phyloP scores from a whole-genome alignment of 2,888 invertebrate genomes.

The Lycaena phlaeas region DNA sequence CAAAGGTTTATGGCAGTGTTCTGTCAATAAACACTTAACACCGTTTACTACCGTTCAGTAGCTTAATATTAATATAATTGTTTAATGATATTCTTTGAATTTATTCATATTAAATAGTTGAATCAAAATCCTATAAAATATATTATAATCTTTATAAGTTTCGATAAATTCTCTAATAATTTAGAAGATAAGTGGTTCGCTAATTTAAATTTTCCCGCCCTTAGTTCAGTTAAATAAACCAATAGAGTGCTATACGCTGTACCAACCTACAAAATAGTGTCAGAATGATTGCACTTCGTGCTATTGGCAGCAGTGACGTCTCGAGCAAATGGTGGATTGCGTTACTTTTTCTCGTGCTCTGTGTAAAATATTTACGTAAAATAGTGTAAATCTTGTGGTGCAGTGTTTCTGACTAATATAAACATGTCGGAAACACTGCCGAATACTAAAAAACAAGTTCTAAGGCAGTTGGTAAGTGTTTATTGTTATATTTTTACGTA shows the following conservation, averaged over 20 bases:
- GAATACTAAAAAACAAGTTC: conserved; percentile 71
- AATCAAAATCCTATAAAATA: too few relatives aligned
- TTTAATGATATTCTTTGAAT: too few relatives aligned
- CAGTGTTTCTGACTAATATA: conserved; percentile 68
- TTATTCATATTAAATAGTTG: too few relatives aligned
- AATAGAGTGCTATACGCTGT: conserved; percentile 38
- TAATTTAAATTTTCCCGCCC: conserved; percentile 49
- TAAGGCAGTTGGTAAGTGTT: conserved; percentile 77
- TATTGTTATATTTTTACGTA: conserved; percentile 66
- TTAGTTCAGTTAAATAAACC: conserved; percentile 43
- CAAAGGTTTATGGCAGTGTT: too few relatives aligned
- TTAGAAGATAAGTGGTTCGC: too few relatives aligned
- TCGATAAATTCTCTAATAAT: too few relatives aligned
- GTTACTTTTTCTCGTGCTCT: conserved; percentile 73
- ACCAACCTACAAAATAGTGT: conserved; percentile 48
- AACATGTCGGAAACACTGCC: conserved; percentile 76
- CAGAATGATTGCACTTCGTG: conserved; percentile 54
- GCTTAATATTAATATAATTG: too few relatives aligned
- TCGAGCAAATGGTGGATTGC: conserved; percentile 73
- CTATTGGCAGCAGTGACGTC: conserved; percentile 68
- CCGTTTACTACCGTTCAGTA: too few relatives aligned
- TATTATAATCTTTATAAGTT: too few relatives aligned
- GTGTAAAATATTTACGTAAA: conserved; percentile 75
- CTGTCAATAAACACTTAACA: too few relatives aligned
- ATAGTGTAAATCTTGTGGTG: conserved; percentile 65